Percentiles rank a stretch among this genome's conserved stretches.
These are phyloP conservation scores for Chrysolina americana DNA, from an alignment of 2,888 invertebrate genomes.

Conservation along the genomic window DNA sequence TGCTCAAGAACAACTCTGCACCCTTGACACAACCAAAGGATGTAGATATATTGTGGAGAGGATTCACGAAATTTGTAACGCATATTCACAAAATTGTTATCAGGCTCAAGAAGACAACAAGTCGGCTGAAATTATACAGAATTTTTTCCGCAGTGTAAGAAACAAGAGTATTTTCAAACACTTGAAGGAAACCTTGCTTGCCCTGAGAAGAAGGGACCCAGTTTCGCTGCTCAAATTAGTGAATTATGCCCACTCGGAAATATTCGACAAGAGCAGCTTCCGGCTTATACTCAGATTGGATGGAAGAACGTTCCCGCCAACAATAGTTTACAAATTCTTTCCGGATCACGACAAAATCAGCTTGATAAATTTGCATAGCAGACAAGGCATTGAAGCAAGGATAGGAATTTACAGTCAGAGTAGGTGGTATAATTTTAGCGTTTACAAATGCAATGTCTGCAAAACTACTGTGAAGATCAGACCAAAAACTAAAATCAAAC, in stretches of 20 bases:
- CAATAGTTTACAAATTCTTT: conserved; percentile 59
- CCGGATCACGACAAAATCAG: conserved; percentile 37
- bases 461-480: conserved; percentile 43
- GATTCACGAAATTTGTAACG: conserved; percentile 45
- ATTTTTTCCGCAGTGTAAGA: conserved; percentile 42
- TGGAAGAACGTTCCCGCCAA: conserved; percentile 59
- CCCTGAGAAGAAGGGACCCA: conserved; percentile 49
- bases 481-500: conserved; percentile 34
- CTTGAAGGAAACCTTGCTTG: conserved; percentile 44
- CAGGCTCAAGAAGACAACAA: conserved; percentile 7
- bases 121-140: conserved; percentile 53
- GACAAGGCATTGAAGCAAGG: not conserved
- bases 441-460: conserved; percentile 46
- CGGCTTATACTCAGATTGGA: conserved; percentile 56
- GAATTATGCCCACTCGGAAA: conserved; percentile 44
- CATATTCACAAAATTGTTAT: conserved; percentile 29
- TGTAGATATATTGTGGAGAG: conserved; percentile 37
- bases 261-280: conserved; percentile 55
- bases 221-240: conserved; percentile 47
- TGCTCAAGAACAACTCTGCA: conserved; percentile 5
- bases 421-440: conserved; percentile 41
- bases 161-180: conserved; percentile 48
- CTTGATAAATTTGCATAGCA: not conserved
- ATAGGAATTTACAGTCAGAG: conserved; percentile 1
- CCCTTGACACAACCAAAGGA: conserved; percentile 14